Base-by-base conservation (phyloP, 2,113 vertebrate genomes). In the Lepus europaeus region DNA sequence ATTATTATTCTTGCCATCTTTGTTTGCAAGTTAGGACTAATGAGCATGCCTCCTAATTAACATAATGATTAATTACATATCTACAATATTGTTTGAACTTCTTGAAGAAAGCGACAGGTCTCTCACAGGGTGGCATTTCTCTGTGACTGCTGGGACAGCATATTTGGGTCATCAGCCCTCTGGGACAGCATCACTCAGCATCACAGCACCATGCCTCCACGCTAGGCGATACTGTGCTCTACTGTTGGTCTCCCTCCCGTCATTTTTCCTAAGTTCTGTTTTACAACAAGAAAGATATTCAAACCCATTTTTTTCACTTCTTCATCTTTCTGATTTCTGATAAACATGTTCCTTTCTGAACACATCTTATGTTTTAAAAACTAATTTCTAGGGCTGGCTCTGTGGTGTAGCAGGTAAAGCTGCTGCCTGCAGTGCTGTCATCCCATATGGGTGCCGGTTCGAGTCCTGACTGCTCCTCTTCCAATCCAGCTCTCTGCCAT, bases 11-110 rank as follows among this genome's bases (percentile, higher is more conserved):
- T 89, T 66, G 45, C 17, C 25, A 73, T 61, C 56, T 82, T 89
- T 56, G 70, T 73, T 74, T 91, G 31, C 31, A 87, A 89, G 74
- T 70, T 6, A 33, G 25, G 61, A 61, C 76, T 69, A 68, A 80
- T 13, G 20, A 79, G 87, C 29, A 16, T 56, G 53, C 23, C 79
- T 66, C 5, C 45, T 64, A 11, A 33, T 73, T 93, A 88, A 85
- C 39, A 9, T 16, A 63, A 77, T 27, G 74, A 81, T 70, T 82
- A 86, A 83, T 91, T 86, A 39, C 68, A 81, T 64, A 61, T 86
- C 59, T 88, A 36, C 77, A 63, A 29, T 31, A 39, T 89, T 49
- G 76, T 89, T 88, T 89, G 87, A 87, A 51, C 76, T 92, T 82
- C 53, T 68, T 73, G n/a, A 83, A 93, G 90, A 63, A 80, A 0